Percentiles rank a stretch among this genome's conserved stretches.
These are phyloP conservation scores for Aricia agestis DNA, from an alignment of 1,140 invertebrate genomes.

Conservation along the genomic window DNA sequence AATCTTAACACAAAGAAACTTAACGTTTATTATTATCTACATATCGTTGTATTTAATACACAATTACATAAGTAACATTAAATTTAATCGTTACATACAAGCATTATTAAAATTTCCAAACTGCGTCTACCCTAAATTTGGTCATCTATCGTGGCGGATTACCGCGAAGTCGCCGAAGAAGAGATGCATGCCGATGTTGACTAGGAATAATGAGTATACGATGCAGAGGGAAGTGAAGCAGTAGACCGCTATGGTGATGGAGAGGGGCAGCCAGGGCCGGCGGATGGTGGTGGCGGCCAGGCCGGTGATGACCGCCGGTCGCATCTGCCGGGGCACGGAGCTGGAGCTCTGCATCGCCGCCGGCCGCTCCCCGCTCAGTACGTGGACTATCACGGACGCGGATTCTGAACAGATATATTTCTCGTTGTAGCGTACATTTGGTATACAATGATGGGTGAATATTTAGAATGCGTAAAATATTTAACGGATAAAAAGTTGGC, in stretches of 20 bases:
- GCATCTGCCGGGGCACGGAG: constrained; percentile 63
- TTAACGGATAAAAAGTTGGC: too few species aligned
- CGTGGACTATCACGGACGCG: constrained; percentile 80
- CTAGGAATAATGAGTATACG: constrained; percentile 24
- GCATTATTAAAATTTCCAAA: constrained; percentile 17
- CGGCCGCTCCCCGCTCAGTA: constrained; percentile 83
- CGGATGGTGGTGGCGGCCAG: constrained; percentile 39
- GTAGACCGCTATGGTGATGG: constrained; percentile 20
- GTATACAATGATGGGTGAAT: too few species aligned
- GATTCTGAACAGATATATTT: constrained; percentile 70
- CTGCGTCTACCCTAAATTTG: constrained; percentile 6
- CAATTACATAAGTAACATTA: constrained; percentile 20
- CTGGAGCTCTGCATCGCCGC: constrained; percentile 85
- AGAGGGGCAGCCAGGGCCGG: constrained; percentile 22
- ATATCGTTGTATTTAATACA: constrained; percentile 23
- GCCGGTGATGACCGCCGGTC: constrained; percentile 42
- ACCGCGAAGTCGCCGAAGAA: constrained; percentile 21
- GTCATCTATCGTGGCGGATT: constrained; percentile 17
- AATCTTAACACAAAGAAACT: neutral
- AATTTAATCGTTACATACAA: constrained; percentile 20
- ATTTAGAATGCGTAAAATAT: too few species aligned
- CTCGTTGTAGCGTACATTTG: neutral
- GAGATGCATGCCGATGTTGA: constrained; percentile 22
- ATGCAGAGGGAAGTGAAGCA: constrained; percentile 24
- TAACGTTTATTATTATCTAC: constrained; percentile 19